Base-by-base conservation (phyloP, 1,140 invertebrate genomes). In the Lordiphosa collinella region DNA sequence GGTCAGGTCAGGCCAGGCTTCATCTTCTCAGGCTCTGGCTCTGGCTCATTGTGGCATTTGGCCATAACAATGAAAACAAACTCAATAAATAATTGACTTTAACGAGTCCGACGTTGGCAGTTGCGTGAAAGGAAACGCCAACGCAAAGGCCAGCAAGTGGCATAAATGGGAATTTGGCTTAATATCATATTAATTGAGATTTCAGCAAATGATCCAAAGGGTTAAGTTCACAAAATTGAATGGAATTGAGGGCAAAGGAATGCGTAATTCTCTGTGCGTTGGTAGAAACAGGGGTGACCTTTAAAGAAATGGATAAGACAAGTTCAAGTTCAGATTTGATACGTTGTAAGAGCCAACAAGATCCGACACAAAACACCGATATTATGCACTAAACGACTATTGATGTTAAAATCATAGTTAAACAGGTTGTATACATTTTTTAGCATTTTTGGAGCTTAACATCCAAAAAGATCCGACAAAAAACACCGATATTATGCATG, bases 71-170 rank as follows among this genome's bases (percentile, higher is more conserved):
- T 64, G 53, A 52, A 41, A 55, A 36, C 36, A 31, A 29, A 71
- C 59, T 73, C 72, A 70, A 82, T 82, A 80, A 80, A 80, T 82
- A 75, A 82, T 82, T 65, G 49, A 56, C 47, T 80, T 69, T 73
- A 62, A 70, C 46, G 44, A 38, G 35, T 11, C 5, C n/a, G 37
- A 32, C 7, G 29, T 11, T 7, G 32, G 31, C 11, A 29, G 10
- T 10, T 7, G 8, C 18, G 11, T 8, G 4, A 16, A 29, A 10
- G 13, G 13, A 13, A 40, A 11, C 37, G 25, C 7, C 35, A 12
- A 11, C 40, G n/a, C 25, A n/a, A 41, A 16, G 12, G 18, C 25
- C 29, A 29, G 40, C 16, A 34, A 29, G 34, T 44, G 41, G 6
- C 40, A 44, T 44, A 31, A 44, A 44, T 44, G 41, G 29, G 41